Conservation (phyloP, 2,888 invertebrate genomes). For the Mythimna impura region DNA sequence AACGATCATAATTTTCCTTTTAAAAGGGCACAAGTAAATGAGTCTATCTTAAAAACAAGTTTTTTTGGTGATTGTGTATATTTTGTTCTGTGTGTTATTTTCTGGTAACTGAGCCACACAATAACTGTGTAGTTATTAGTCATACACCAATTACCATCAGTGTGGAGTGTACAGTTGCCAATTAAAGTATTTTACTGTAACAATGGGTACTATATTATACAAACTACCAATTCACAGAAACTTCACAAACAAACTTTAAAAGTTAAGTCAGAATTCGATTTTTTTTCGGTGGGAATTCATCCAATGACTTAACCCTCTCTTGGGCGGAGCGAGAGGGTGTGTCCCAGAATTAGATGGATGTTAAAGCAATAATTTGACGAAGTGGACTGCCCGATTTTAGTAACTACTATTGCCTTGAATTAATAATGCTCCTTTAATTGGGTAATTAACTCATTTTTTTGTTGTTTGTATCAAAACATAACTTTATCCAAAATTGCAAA, state of each 20-base stretch:
- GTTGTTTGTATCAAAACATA: too few relatives aligned
- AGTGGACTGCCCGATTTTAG: too few relatives aligned
- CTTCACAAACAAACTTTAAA: background rate
- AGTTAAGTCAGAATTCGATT: background rate
- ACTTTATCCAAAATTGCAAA: too few relatives aligned
- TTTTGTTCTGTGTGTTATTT: background rate
- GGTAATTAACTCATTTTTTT: too few relatives aligned
- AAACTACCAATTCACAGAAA: background rate
- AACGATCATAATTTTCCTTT: too few relatives aligned
- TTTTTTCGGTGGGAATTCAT: too few relatives aligned
- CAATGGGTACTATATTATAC: background rate
- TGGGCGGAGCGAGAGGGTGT: too few relatives aligned
- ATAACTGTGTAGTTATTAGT: slow-evolving; percentile 15
- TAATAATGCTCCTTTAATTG: too few relatives aligned
- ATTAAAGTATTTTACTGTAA: background rate
- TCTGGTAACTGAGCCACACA: background rate
- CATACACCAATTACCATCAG: slow-evolving; percentile 40
- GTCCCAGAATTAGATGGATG: too few relatives aligned
- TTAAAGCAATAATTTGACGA: too few relatives aligned
- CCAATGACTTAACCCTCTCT: too few relatives aligned
- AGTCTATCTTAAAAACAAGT: background rate
- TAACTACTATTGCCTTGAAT: too few relatives aligned
- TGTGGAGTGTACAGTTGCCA: background rate
- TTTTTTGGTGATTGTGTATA: background rate
- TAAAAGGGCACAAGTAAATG: background rate